Conservation (phyloP, 2,888 invertebrate genomes). For the Sericinus montela region DNA sequence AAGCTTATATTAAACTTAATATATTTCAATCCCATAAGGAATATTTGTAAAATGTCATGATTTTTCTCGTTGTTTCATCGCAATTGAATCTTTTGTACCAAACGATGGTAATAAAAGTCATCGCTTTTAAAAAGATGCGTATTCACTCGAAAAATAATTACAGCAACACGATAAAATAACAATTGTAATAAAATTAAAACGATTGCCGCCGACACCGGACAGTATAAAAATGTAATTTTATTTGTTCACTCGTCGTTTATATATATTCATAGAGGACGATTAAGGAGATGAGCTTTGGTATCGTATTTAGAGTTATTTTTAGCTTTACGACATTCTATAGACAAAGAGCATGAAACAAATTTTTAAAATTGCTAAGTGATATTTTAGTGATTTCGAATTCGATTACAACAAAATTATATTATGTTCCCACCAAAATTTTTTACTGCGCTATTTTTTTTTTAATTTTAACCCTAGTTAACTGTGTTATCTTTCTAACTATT, state of each 20-base stretch:
- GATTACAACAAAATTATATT: no score
- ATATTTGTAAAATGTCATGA: background rate
- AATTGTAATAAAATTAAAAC: constrained; percentile 49
- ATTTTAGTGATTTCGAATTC: no score
- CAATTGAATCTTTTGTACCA: background rate
- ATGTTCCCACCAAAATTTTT: no score
- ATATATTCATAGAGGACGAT: constrained; percentile 27
- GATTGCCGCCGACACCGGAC: constrained; percentile 44
- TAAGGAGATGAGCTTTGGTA: constrained; percentile 18
- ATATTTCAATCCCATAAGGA: no score
- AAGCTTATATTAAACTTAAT: no score
- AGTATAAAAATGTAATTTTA: constrained; percentile 60
- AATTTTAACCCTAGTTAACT: no score
- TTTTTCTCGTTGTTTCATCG: background rate
- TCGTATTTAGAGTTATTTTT: constrained; percentile 43
- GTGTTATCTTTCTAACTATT: no score
- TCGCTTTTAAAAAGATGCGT: constrained; percentile 14
- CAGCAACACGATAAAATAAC: constrained; percentile 41
- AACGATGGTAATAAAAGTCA: constrained; percentile 11
- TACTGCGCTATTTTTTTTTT: no score
- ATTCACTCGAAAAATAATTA: constrained; percentile 30
- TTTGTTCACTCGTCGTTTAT: constrained; percentile 48
- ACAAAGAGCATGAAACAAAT: constrained; percentile 24
- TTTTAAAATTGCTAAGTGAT: no score
- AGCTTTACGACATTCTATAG: constrained; percentile 42